A percentile compares a stretch with the other conserved stretches of the same genome.
These are phyloP conservation scores for Notothenia coriiceps DNA, from an alignment of 2,113 vertebrate genomes.

Conservation along the genomic window DNA sequence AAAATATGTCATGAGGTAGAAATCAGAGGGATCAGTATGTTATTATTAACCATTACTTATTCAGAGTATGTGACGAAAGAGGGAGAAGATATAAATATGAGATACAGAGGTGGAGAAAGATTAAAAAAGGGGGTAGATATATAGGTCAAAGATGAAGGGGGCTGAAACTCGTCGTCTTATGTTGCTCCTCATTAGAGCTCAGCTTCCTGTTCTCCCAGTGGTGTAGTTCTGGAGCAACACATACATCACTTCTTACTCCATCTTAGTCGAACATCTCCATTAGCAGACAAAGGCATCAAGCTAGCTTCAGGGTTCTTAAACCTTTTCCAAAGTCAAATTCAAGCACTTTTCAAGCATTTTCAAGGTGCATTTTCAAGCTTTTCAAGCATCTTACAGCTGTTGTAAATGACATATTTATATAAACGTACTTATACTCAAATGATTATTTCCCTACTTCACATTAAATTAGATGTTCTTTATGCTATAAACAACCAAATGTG, in stretches of 20 bases:
- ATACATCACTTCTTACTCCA: conserved; percentile 40
- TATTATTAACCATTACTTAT: neutral
- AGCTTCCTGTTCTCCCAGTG: conserved; percentile 23
- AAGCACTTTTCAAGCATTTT: no score
- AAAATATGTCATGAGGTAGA: neutral
- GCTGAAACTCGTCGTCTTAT: neutral
- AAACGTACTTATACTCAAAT: no score
- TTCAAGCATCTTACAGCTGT: no score
- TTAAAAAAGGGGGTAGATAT: neutral
- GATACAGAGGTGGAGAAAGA: neutral
- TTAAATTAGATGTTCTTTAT: no score
- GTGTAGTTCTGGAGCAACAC: conserved; percentile 22
- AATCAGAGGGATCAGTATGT: neutral
- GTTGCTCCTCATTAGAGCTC: conserved; percentile 46
- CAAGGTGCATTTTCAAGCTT: no score
- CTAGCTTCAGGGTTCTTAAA: no score
- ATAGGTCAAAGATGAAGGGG: conserved; percentile 16
- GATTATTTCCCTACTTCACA: no score
- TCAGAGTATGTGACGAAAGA: neutral
- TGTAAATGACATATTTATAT: no score
- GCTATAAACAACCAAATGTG: no score
- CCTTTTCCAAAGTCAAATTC: no score
- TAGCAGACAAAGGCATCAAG: neutral
- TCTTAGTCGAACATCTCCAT: conserved; percentile 12
- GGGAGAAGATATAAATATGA: neutral